These are phyloP conservation scores for Ceratoteleas bidentatus DNA, from an alignment of 1,140 invertebrate species.

Conservation along the genomic window DNA sequence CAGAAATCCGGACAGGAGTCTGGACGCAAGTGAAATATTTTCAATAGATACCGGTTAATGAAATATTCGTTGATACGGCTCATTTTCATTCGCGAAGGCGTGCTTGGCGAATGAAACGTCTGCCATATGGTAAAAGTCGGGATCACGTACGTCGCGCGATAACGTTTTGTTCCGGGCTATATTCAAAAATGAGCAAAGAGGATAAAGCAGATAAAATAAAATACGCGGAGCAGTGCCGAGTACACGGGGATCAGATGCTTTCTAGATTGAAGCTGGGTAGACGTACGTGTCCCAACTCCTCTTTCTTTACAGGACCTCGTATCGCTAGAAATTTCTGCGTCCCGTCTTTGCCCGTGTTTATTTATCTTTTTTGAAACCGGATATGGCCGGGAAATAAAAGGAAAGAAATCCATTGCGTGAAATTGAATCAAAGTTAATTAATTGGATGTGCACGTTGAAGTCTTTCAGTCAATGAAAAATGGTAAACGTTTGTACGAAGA, in stretches of 20 bases:
- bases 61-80: conserved; percentile 27
- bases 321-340: conserved; percentile 40
- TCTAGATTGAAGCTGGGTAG: conserved; percentile 76
- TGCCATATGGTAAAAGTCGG: conserved; percentile 62
- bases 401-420: conserved; percentile 29
- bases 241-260: conserved; percentile 70
- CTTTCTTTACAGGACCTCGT: conserved; percentile 39
- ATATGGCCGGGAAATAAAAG: conserved; percentile 72
- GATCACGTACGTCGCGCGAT: conserved; percentile 74
- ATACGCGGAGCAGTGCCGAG: conserved; percentile 35
- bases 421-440: conserved; percentile 6
- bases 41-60: conserved; percentile 20
- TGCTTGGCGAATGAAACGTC: conserved; percentile 42
- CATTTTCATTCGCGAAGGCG: conserved; percentile 24
- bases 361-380: conserved; percentile 44
- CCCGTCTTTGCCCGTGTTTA: conserved; percentile 54
- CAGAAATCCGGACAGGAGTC: neutral
- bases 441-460: too few relatives aligned
- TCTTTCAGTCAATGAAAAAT: too few relatives aligned
- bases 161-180: conserved; percentile 68
- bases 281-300: conserved; percentile 69
- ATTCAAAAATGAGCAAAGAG: conserved; percentile 73
- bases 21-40: conserved; percentile 14
- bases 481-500: too few relatives aligned
- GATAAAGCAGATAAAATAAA: conserved; percentile 54